Evolutionary conservation across 1,140 invertebrate species (phyloP), one percentile per base, ranked within the genome.

Genomic region (Spodoptera frugiperda): DNA sequence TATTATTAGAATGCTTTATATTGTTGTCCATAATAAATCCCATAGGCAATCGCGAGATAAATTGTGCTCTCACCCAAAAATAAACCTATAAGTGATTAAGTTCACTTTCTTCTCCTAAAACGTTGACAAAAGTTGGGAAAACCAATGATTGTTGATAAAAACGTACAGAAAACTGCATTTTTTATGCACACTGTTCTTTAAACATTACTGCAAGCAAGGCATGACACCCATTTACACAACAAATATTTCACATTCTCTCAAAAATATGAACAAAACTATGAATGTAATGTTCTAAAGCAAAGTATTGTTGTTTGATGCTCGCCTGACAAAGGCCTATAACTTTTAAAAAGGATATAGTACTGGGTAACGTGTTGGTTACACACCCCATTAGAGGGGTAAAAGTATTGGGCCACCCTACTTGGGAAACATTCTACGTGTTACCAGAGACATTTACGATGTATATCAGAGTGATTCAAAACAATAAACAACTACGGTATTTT

Each of bases 271-370:
- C 17, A 10, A 65, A 48, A 49, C 11, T 49, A 48, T 25, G 21
- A 49, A 67, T 61, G 15, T 25, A 49, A 39, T 39, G 33, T 39
- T 39, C 4, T 39, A 39, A 33, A 3, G 33, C 6, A 33, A 39
- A 1, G 9, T 39, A 9, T 39, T 39, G 33, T 39, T 39, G 33
- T 39, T 39, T 46, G 19, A 12, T 21, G 63, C 1, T 67, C 46
- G 63, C 63, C 63, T 67, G 63, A 67, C 63, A 25, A 49, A 67
- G 44, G 6, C 44, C 21, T 21, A 67, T 67, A 67, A 67, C 21
- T 67, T 67, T 30, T 9, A 67, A 67, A 49, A 49, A 21, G 63
- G 63, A 25, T 21, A 25, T 19, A n/a, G 44, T 67, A 49, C 63
- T 67, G 17, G n/a, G 19, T 49, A 67, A 49, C 19, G 63, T 67